Base-by-base conservation (phyloP, 2,113 vertebrate genomes). In the Saguinus imperator region DNA sequence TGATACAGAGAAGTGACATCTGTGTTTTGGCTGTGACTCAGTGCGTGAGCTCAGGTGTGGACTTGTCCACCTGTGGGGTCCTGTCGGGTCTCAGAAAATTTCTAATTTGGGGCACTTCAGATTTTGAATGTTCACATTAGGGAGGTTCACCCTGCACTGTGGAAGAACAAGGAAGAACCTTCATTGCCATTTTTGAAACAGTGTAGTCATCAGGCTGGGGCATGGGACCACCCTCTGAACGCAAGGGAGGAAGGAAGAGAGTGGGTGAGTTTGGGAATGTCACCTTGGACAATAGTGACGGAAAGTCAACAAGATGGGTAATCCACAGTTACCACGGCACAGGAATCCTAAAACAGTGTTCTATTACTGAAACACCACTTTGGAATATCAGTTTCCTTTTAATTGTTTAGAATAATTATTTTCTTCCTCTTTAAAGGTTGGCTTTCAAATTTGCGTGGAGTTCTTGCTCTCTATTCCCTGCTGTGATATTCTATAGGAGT, bases 311-410 rank as follows among this genome's bases (percentile, higher is more conserved):
- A 45, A 45, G 23, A 66, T 0, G 35, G 64, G 55, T 32, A 35
- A 50, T 5, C 50, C 3, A 0, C 0, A 14, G 20, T 25, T 6
- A 17, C 29, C 1, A 11, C 1, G 16, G 64, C 43, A 32, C 20
- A 25, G 0, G 76, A 55, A 32, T 11, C 35, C 45, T 32, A 73
- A 73, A 70, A 9, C 35, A 43, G 45, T 1, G 29, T 50, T 87
- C 57, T 82, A 5, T 14, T 29, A 85, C 2, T 1, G n/a, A 89
- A 92, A 73, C 8, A 17, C 0, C n/a, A 58, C 29, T 80, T 61
- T 8, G 48, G 17, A 94, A 77, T 8, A 43, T 25, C 23, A 0
- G 4, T 73, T 75, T 91, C n/a, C n/a, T 48, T 32, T 37, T 37
- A 29, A 64, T 76, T 37, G 58, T 10, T 91, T 27, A 37, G 50